Conservation (phyloP, 2,797 vertebrate species). For the Balearica regulorum region DNA sequence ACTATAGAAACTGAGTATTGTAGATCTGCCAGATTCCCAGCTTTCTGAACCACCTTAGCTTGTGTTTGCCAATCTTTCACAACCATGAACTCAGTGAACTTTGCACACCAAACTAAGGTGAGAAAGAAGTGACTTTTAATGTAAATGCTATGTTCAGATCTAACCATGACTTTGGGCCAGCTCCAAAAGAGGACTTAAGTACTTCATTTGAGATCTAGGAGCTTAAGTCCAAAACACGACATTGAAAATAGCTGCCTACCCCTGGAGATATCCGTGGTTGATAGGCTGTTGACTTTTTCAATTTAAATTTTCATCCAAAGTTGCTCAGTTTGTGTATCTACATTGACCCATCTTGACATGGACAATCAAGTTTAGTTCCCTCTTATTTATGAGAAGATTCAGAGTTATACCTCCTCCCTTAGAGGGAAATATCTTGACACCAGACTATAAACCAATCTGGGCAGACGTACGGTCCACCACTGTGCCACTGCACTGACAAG, state of each 20-base stretch:
- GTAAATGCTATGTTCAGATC: not conserved
- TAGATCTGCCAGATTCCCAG: not conserved
- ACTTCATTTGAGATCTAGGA: not conserved
- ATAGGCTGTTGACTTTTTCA: not conserved
- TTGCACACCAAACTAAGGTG: not conserved
- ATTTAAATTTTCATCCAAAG: not conserved
- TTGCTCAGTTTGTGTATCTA: not conserved
- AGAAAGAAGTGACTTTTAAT: not conserved
- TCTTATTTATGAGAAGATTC: not conserved
- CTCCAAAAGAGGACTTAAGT: not conserved
- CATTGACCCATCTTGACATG: not conserved
- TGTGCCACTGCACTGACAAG: not conserved
- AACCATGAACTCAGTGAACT: constrained; percentile 16
- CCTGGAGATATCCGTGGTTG: not conserved
- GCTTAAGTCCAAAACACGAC: not conserved
- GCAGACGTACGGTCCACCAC: fast-evolving
- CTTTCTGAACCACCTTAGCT: not conserved
- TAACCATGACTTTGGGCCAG: not conserved
- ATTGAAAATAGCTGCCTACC: not conserved
- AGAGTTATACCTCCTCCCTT: not conserved
- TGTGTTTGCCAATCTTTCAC: not conserved
- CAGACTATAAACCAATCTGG: not conserved
- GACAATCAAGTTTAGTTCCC: not conserved
- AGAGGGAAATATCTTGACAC: not conserved
- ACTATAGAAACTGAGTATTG: not conserved